Evolutionary conservation across 2,888 invertebrate species (phyloP).

Genomic region (Pherbina coryleti): DNA sequence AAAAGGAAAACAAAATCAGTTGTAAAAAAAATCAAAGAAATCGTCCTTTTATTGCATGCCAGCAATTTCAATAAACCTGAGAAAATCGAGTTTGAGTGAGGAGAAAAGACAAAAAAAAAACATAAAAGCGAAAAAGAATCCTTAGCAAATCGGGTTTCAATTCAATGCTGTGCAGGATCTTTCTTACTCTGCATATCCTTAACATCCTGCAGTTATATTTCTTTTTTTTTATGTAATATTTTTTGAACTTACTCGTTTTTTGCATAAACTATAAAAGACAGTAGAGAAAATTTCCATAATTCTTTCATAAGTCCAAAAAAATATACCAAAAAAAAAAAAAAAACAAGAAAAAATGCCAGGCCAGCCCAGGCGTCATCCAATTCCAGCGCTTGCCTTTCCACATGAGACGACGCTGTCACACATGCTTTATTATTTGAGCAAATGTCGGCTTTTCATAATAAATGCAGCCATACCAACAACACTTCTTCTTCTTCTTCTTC

Average conservation of each 20-base stretch:
- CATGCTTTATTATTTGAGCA: too few species aligned
- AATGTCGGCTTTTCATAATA: too few species aligned
- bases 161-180: not conserved
- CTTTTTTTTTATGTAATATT: too few species aligned
- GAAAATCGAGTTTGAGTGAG: not conserved
- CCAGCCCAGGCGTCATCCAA: not conserved
- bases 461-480: not conserved
- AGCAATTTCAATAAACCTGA: conserved; percentile 2
- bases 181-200: not conserved
- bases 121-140: not conserved
- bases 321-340: not conserved
- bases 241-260: too few species aligned
- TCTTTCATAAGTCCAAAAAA: not conserved
- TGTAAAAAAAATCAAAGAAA: not conserved
- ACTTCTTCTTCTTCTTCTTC: not conserved
- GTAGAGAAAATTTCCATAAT: not conserved
- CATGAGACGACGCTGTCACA: too few species aligned
- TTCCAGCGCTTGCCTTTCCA: too few species aligned
- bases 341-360: not conserved
- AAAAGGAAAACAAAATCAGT: not conserved
- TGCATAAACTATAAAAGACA: too few species aligned
- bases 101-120: not conserved
- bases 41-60: not conserved
- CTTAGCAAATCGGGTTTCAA: conserved; percentile 15
- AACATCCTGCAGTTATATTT: not conserved